Evolutionary conservation across 2,888 invertebrate genomes (phyloP), one percentile per base, ranked within the genome.

Genomic region (Syritta pipiens): DNA sequence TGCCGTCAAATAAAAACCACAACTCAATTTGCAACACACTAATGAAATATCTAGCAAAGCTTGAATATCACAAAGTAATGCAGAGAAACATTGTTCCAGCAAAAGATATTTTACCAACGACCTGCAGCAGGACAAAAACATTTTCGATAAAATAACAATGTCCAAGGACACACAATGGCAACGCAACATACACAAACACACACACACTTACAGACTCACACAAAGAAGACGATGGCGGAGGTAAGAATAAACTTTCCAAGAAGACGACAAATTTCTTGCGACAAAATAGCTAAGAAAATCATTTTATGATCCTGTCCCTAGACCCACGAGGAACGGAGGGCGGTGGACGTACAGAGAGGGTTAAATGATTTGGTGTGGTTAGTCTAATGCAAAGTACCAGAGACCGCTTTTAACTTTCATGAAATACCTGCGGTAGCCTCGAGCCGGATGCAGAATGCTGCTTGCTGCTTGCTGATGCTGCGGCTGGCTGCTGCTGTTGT

Each of bases 341-440:
- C n/a, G n/a, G n/a, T n/a, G 42, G 17, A 32, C 30, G 26, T 35
- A 30, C 51, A 46, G 46, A 32, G 46, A 51, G 51, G 63, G 63
- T 46, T 77, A 72, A 77, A 77, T 59, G 77, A 77, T 72, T 76
- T 65, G 59, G 51, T 65, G 65, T 65, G 77, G 77, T 65, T 42
- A 72, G 71, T 65, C 65, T 72, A 65, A 72, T 65, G 65, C 72
- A 72, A 60, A 77, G 65, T 72, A 59, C 57, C 48, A 71, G 42
- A 63, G 63, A 71, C 51, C 69, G 71, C 55, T 63, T 69, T 76
- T 63, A 63, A 69, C 59, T 77, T 77, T 72, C 53, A 55, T 53
- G 48, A 71, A 77, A 77, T 77, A 77, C 77, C 72, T 71, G 77
- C 59, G 77, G 77, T 72, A 72, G 65, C 77, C 77, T 55, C 6